A percentile compares a stretch with the other conserved stretches of the same genome.
phyloP scores from a whole-genome alignment of 2,113 vertebrate genomes.

The Canis aureus region DNA sequence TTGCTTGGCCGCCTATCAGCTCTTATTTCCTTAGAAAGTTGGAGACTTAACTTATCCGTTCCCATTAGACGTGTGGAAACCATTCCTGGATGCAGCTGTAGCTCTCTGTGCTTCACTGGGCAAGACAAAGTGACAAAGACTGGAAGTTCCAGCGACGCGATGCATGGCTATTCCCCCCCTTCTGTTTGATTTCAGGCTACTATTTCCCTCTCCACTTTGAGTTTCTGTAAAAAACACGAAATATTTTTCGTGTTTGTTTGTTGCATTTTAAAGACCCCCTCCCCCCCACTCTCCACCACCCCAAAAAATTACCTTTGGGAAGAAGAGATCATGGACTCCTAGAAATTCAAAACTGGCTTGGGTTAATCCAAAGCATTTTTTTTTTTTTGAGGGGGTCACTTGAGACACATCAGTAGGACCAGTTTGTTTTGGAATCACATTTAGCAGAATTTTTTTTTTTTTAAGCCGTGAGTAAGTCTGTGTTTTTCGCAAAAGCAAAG shows the following conservation, averaged over 20 bases:
- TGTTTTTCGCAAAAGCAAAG: slow-evolving; percentile 66
- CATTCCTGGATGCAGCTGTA: background rate
- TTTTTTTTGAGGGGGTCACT: background rate
- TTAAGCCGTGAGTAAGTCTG: background rate
- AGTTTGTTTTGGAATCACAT: slow-evolving; percentile 59
- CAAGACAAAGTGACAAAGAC: slow-evolving; percentile 53
- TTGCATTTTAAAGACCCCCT: background rate
- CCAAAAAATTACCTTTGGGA: background rate
- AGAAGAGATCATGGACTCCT: background rate
- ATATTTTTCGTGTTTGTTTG: slow-evolving; percentile 72
- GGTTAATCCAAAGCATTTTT: background rate
- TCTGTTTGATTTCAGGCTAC: background rate
- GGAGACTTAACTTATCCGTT: slow-evolving; percentile 30
- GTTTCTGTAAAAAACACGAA: slow-evolving; percentile 78
- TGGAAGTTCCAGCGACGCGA: background rate
- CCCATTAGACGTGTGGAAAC: slow-evolving; percentile 16
- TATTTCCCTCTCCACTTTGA: background rate
- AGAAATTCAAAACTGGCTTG: slow-evolving; percentile 16
- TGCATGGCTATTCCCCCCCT: background rate
- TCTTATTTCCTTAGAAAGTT: slow-evolving; percentile 69
- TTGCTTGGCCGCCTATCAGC: slow-evolving; percentile 81
- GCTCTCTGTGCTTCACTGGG: background rate
- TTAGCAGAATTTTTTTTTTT: slow-evolving; percentile 21
- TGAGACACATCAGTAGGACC: background rate
- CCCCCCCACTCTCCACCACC: no score